Conservation (phyloP, 2,113 vertebrate species). For the Scophthalmus maximus region DNA sequence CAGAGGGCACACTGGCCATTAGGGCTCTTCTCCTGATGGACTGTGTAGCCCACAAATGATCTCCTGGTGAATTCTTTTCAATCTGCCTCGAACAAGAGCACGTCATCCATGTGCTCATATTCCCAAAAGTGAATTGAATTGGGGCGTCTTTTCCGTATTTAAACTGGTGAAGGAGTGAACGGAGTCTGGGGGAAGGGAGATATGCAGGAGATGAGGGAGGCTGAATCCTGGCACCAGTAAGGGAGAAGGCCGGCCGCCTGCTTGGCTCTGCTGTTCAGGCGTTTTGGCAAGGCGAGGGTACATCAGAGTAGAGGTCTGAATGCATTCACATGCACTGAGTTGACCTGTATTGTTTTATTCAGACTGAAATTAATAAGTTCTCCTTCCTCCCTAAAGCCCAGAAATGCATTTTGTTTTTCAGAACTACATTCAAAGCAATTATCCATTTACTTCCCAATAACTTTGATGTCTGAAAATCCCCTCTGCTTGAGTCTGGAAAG, state of each 20-base stretch:
- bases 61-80: not conserved
- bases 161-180: not conserved
- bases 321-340: constrained; percentile 45
- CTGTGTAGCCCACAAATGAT: not conserved
- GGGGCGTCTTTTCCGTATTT: not conserved
- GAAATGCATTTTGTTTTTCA: constrained; percentile 13
- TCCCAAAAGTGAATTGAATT: not conserved
- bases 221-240: constrained; percentile 30
- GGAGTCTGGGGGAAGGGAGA: not conserved
- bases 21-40: no score
- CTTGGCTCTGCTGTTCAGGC: constrained; percentile 40
- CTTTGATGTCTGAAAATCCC: constrained; percentile 38
- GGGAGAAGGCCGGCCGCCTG: constrained; percentile 33
- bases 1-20: constrained; percentile 5
- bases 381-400: constrained; percentile 6
- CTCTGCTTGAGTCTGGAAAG: constrained; percentile 41
- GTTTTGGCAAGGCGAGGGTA: constrained; percentile 47
- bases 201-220: constrained; percentile 12
- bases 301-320: constrained; percentile 51
- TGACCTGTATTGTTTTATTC: constrained; percentile 49
- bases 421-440: constrained; percentile 26
- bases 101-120: not conserved
- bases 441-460: constrained; percentile 26
- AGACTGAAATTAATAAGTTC: constrained; percentile 8
- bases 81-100: not conserved